Conservation (phyloP, 2,888 invertebrate species). For the Drosophila rubida region DNA sequence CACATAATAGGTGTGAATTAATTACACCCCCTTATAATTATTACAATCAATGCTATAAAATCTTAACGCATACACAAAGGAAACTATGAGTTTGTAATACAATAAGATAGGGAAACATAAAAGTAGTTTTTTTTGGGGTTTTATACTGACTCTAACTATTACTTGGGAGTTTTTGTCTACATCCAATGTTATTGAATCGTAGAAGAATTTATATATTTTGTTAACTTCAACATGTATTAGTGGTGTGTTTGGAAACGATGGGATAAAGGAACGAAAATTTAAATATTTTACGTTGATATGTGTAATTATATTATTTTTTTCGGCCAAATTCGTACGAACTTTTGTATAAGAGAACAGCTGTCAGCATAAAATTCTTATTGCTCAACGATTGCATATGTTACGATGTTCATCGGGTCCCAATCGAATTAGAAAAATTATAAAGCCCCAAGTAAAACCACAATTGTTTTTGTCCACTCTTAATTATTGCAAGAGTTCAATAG, state of each 20-base stretch:
- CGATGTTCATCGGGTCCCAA: neutral
- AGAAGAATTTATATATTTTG: neutral
- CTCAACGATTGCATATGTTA: conserved; percentile 1
- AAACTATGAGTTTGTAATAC: conserved; percentile 49
- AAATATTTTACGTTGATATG: conserved; percentile 42
- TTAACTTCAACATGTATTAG: neutral
- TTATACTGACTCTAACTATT: conserved; percentile 39
- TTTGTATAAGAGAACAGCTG: conserved; percentile 6
- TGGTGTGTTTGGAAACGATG: neutral
- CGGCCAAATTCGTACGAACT: conserved; percentile 12
- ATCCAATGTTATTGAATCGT: neutral
- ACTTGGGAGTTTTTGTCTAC: conserved; percentile 2
- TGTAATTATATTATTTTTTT: conserved; percentile 25
- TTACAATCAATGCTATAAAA: conserved; percentile 60
- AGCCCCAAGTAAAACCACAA: conserved; percentile 51
- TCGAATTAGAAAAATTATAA: conserved; percentile 40
- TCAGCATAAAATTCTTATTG: neutral
- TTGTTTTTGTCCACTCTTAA: conserved; percentile 35
- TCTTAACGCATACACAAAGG: conserved; percentile 43
- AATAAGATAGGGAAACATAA: conserved; percentile 48
- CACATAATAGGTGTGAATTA: conserved; percentile 59
- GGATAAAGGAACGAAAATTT: conserved; percentile 10
- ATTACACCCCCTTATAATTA: conserved; percentile 59
- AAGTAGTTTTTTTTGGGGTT: conserved; percentile 25
- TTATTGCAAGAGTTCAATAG: conserved; percentile 53